Percentiles rank a stretch among this genome's conserved stretches.
phyloP scores from a whole-genome alignment of 2,888 invertebrate species.

The Campoplex capitator region DNA sequence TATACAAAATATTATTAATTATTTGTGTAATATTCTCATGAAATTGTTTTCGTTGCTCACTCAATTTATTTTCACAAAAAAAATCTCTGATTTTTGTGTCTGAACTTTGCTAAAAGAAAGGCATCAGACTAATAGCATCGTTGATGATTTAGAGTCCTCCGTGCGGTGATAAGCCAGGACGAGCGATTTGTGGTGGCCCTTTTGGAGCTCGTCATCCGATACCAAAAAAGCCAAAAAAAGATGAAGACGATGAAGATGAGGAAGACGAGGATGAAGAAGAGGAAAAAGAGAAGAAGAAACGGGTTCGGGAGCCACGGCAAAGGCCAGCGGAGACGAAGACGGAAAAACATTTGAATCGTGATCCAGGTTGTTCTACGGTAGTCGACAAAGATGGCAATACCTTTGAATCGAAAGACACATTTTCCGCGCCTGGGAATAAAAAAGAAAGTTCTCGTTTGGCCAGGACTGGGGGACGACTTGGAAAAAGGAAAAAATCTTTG shows the following conservation, averaged over 20 bases:
- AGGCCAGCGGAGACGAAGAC: slow-evolving; percentile 36
- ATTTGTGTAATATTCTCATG: no score
- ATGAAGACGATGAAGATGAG: slow-evolving; percentile 67
- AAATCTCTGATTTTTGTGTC: no score
- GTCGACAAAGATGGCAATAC: not conserved
- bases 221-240: slow-evolving; percentile 63
- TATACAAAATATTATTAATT: no score
- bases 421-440: slow-evolving; percentile 8
- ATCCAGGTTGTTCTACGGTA: slow-evolving; percentile 64
- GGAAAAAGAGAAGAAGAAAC: slow-evolving; percentile 44
- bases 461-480: slow-evolving; percentile 10
- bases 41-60: no score
- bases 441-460: slow-evolving; percentile 12
- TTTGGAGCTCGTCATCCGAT: slow-evolving; percentile 71
- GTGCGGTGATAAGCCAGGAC: slow-evolving; percentile 74
- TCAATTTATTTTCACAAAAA: no score
- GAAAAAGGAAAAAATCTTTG: slow-evolving; percentile 48
- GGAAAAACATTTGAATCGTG: slow-evolving; percentile 60
- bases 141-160: slow-evolving; percentile 72
- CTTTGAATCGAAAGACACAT: not conserved
- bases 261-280: slow-evolving; percentile 60
- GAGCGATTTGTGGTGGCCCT: slow-evolving; percentile 73
- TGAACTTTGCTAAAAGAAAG: not conserved
- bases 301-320: slow-evolving; percentile 31
- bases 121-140: not conserved